Evolutionary conservation across 1,140 invertebrate genomes (phyloP).

Genomic region (Schlechtendalia chinensis): DNA sequence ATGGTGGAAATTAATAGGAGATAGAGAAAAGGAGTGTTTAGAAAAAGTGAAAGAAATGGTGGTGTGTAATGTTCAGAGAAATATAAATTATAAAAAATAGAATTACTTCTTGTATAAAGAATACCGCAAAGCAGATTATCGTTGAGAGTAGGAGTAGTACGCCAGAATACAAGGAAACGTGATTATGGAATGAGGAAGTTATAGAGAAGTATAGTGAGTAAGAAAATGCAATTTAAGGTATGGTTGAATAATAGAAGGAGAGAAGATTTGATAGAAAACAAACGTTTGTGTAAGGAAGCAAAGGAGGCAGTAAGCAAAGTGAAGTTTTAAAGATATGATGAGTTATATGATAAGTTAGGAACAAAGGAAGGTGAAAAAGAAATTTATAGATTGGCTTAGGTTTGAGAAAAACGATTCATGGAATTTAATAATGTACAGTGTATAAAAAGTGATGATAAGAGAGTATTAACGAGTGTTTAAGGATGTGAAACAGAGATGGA

Average conservation of each 20-base stretch:
- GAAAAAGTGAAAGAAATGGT: not conserved
- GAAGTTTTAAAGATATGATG: too few species aligned
- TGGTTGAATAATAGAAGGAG: not conserved
- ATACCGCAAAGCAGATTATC: not conserved
- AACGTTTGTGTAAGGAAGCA: too few species aligned
- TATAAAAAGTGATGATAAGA: not conserved
- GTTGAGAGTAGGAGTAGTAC: not conserved
- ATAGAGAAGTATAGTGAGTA: not conserved
- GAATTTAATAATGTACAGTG: not conserved
- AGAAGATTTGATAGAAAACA: not conserved
- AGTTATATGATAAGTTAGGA: too few species aligned
- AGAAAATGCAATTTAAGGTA: not conserved
- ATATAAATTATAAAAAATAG: not conserved
- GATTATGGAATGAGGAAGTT: not conserved
- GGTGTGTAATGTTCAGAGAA: not conserved
- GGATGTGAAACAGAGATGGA: not conserved
- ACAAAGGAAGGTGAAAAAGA: not conserved
- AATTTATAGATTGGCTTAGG: constrained; percentile 2
- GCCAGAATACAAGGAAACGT: not conserved
- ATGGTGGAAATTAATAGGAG: not conserved
- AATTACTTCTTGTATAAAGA: not conserved
- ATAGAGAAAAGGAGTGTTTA: not conserved
- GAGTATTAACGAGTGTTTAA: not conserved
- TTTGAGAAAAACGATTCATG: not conserved
- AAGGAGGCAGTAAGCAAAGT: too few species aligned